Base-by-base conservation (phyloP, 2,888 invertebrate species). In the Branchinecta sandiegonensis region DNA sequence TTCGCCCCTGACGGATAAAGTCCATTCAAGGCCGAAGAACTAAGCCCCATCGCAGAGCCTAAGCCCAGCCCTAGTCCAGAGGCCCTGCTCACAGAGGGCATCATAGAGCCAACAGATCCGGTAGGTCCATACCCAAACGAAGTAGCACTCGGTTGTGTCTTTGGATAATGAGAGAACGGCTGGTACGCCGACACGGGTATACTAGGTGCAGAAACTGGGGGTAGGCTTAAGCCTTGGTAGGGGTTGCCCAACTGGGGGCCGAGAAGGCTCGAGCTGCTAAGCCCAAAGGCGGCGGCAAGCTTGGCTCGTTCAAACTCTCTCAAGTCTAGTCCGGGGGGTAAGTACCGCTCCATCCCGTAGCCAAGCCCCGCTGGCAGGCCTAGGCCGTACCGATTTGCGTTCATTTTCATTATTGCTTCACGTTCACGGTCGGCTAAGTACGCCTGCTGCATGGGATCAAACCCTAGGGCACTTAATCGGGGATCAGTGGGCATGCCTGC, bases 41-140 rank as follows among this genome's bases (percentile, higher is more conserved):
- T 10, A 1, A 56, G 56, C 9, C 56, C 56, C 56, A 56, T 56
- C 17, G 14, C 56, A 17, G 56, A 56, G 17, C 56, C 56, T 1
- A 56, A 17, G n/a, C 56, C 56, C n/a, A 56, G 56, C n/a, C 56
- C 56, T 56, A 56, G 9, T n/a, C 56, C 56, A 56, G 56, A 56
- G 10, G 56, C n/a, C n/a, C 56, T n/a, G 17, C 56, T 56, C 8
- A 56, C 56, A 14, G 56, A 17, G 10, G 56, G n/a, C 17, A 56
- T 14, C 56, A 56, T 56, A 17, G 56, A 9, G n/a, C 14, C 14
- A 14, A 56, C 17, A 8, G 56, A 10, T 10, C 14, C 8, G 7
- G 56, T 14, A 14, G 17, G 14, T 17, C 56, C 56, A 10, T 56
- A 56, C 8, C 56, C 56, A 56, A 56, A 56, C n/a, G 56, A 56